Evolutionary conservation across 2,113 vertebrate species (phyloP).

Genomic region (Pelusios castaneus): DNA sequence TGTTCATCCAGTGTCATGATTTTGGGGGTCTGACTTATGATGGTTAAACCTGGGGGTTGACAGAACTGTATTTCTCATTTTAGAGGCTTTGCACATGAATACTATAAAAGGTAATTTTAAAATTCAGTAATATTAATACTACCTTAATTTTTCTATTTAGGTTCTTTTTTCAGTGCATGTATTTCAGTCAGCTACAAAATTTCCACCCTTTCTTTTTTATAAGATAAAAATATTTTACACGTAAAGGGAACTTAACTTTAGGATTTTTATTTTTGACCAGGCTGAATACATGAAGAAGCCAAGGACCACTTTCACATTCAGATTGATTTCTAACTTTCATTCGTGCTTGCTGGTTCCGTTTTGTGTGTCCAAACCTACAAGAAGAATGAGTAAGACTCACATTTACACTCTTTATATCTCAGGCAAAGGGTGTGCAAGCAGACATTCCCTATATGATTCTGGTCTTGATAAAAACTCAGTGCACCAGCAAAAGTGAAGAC

Average conservation of each 20-base stretch:
- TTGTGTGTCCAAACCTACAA: neutral
- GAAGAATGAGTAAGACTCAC: neutral
- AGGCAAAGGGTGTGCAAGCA: neutral
- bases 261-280: neutral
- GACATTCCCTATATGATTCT: neutral
- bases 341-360: neutral
- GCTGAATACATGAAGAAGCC: too few relatives aligned
- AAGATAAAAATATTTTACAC: neutral
- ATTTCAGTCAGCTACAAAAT: neutral
- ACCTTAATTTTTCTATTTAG: neutral
- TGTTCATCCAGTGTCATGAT: neutral
- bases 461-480: neutral
- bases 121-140: neutral
- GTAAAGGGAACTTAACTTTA: neutral
- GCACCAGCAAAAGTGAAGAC: neutral
- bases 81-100: neutral
- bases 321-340: neutral
- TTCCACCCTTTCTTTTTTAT: neutral
- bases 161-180: neutral
- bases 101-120: neutral
- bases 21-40: neutral
- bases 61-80: neutral
- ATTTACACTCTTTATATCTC: neutral
- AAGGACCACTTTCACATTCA: neutral
- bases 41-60: neutral